phyloP scores from a whole-genome alignment of 53 echinoderm and acorn worm species.

The Zoroaster sp. region DNA sequence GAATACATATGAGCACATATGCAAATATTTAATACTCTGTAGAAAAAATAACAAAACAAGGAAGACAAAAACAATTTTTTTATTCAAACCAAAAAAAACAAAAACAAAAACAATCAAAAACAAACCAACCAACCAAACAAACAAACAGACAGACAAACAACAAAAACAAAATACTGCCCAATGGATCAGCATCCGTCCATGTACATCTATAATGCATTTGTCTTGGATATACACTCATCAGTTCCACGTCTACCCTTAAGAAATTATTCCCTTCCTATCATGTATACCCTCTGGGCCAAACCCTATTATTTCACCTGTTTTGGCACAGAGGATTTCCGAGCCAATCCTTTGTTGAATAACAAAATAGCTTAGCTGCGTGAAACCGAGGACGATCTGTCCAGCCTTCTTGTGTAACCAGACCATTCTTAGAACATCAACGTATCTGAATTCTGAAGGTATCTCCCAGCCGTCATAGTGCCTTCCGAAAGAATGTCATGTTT shows the following conservation, averaged over 20 bases:
- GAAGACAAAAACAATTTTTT: not conserved
- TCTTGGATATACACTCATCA: conserved; percentile 8
- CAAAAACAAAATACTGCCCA: not conserved
- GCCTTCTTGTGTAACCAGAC: not conserved
- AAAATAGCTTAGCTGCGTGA: conserved; percentile 17
- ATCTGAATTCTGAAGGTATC: conserved; percentile 37
- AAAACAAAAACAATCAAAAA: not conserved
- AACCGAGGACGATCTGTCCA: conserved; percentile 5
- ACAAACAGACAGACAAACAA: not conserved
- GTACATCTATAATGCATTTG: not conserved
- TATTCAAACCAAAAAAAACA: not conserved
- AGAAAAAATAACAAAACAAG: not conserved
- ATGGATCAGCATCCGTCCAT: not conserved
- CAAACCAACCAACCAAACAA: not conserved
- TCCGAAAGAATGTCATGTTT: not conserved
- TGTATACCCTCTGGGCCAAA: conserved; percentile 26
- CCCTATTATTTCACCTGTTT: conserved; percentile 56
- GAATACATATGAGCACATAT: too few relatives aligned
- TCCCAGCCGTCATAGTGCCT: not conserved
- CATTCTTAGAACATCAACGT: not conserved
- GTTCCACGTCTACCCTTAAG: not conserved
- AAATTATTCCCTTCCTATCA: conserved; percentile 4
- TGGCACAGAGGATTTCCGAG: conserved; percentile 19
- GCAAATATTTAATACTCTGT: too few relatives aligned
- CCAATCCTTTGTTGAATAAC: conserved; percentile 30